Evolutionary conservation across 2,888 invertebrate genomes (phyloP).

Genomic region (Nomada fucata): DNA sequence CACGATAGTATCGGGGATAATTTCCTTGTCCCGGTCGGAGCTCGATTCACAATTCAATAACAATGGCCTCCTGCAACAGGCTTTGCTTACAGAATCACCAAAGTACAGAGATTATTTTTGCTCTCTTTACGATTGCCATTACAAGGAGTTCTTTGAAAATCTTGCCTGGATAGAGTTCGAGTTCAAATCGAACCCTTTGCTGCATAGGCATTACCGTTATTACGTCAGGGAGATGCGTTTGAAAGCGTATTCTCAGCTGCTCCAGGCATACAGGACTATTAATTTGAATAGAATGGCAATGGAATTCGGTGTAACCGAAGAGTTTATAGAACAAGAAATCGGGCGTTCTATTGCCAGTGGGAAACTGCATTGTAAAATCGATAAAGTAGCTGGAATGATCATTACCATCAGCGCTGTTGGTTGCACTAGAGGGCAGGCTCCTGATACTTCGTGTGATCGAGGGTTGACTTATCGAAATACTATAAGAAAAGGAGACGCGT

Average conservation of each 20-base stretch:
- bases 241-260: slow-evolving; percentile 89
- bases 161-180: slow-evolving; percentile 83
- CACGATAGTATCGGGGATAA: slow-evolving; percentile 82
- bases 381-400: slow-evolving; percentile 88
- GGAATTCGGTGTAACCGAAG: slow-evolving; percentile 88
- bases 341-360: slow-evolving; percentile 87
- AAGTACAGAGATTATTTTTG: slow-evolving; percentile 66
- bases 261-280: slow-evolving; percentile 89
- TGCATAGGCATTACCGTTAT: slow-evolving; percentile 88
- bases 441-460: slow-evolving; percentile 72
- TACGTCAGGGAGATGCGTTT: slow-evolving; percentile 90
- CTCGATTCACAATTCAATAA: slow-evolving; percentile 82
- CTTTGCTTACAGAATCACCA: slow-evolving; percentile 83
- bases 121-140: slow-evolving; percentile 89
- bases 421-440: slow-evolving; percentile 72
- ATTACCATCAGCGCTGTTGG: slow-evolving; percentile 86
- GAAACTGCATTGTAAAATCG: slow-evolving; percentile 89
- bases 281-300: slow-evolving; percentile 89
- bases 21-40: slow-evolving; percentile 81
- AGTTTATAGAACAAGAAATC: slow-evolving; percentile 88
- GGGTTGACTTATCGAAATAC: slow-evolving; percentile 87
- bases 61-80: slow-evolving; percentile 90
- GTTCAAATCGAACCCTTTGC: slow-evolving; percentile 87
- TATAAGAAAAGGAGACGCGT: slow-evolving; percentile 89
- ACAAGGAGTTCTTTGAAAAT: slow-evolving; percentile 88